Percentiles rank a stretch among this genome's conserved stretches.
Conservation (phyloP, 2,888 invertebrate species). For the Chymomyza fuscimana region DNA sequence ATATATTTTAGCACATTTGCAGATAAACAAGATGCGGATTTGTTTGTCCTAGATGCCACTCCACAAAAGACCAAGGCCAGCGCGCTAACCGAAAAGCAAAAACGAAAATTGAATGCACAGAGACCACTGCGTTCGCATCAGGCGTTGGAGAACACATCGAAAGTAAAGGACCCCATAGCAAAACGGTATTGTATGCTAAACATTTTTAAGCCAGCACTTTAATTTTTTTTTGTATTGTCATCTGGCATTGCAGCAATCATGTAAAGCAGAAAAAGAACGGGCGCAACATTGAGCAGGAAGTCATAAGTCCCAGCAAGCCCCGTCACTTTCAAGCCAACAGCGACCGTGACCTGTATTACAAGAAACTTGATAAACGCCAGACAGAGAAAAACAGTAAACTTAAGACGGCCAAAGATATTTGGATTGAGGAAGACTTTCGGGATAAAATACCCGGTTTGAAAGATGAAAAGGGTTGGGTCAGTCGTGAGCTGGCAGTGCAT, state of each 20-base stretch:
- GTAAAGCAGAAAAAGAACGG: slow-evolving; percentile 82
- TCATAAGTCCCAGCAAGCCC: slow-evolving; percentile 70
- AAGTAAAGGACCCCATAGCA: slow-evolving; percentile 82
- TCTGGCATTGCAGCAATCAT: slow-evolving; percentile 80
- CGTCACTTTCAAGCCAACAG: slow-evolving; percentile 74
- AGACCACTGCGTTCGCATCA: slow-evolving; percentile 85
- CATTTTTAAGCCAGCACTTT: too few relatives aligned
- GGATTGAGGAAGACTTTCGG: slow-evolving; percentile 83
- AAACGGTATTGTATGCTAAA: slow-evolving; percentile 76
- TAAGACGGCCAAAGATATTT: slow-evolving; percentile 84
- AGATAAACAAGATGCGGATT: slow-evolving; percentile 85
- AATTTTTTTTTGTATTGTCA: not conserved
- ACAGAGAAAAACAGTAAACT: slow-evolving; percentile 54
- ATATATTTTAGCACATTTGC: slow-evolving; percentile 72
- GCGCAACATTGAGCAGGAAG: slow-evolving; percentile 78
- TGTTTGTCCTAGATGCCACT: slow-evolving; percentile 85
- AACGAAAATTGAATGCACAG: slow-evolving; percentile 80
- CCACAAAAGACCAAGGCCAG: slow-evolving; percentile 79
- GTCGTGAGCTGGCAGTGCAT: slow-evolving; percentile 80
- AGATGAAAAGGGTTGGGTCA: slow-evolving; percentile 80
- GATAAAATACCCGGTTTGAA: slow-evolving; percentile 75
- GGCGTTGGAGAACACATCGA: slow-evolving; percentile 85
- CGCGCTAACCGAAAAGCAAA: slow-evolving; percentile 64
- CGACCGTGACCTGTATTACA: slow-evolving; percentile 71
- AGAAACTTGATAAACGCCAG: slow-evolving; percentile 64